Conservation (phyloP, 2,797 vertebrate genomes). For the Muscicapa striata region DNA sequence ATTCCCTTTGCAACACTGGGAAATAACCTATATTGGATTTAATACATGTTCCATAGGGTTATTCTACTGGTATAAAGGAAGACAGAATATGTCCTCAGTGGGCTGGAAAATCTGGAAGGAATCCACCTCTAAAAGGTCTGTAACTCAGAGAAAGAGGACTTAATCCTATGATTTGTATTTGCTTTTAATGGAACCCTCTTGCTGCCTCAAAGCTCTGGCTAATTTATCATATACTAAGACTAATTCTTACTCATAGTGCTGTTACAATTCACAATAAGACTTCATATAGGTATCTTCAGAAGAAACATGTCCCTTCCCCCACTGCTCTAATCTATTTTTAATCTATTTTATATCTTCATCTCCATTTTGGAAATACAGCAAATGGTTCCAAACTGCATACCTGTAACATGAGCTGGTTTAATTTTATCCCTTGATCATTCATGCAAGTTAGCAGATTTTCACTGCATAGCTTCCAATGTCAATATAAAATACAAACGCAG, state of each 20-base stretch:
- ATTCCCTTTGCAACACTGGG: background rate
- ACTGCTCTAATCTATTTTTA: background rate
- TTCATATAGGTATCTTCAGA: background rate
- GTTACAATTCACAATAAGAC: background rate
- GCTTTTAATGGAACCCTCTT: background rate
- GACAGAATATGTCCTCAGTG: background rate
- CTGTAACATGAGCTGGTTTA: background rate
- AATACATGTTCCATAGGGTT: background rate
- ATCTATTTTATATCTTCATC: background rate
- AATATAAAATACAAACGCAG: background rate
- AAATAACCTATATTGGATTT: background rate
- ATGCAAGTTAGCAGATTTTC: slow-evolving; percentile 1
- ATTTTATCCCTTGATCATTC: slow-evolving; percentile 17
- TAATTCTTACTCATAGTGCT: background rate
- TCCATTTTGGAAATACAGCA: background rate
- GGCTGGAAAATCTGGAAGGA: background rate
- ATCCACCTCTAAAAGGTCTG: background rate
- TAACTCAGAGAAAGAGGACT: background rate
- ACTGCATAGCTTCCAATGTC: background rate
- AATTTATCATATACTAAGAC: background rate
- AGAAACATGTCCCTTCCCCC: background rate
- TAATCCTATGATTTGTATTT: background rate
- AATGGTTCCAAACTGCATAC: background rate
- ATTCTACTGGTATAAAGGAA: background rate
- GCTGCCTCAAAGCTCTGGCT: background rate